Evolutionary conservation across 2,113 vertebrate species (phyloP).

Genomic region (Rhizomys pruinosus): DNA sequence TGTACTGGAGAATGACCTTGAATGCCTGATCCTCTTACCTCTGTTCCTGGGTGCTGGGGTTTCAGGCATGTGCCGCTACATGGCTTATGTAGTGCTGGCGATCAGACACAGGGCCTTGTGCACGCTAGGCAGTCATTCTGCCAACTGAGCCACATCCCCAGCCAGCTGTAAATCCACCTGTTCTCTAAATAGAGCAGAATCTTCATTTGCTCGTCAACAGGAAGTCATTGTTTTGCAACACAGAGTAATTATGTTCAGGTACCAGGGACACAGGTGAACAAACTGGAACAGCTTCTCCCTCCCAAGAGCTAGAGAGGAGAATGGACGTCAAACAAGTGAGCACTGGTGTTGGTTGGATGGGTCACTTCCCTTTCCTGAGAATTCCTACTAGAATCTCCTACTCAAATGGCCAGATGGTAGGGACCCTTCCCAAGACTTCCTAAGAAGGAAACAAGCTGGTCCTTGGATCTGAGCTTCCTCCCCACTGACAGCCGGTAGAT

Average conservation of each 20-base stretch:
- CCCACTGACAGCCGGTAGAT: background rate
- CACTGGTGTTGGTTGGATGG: background rate
- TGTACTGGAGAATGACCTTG: background rate
- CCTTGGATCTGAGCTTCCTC: background rate
- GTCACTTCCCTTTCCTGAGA: background rate
- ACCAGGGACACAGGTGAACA: background rate
- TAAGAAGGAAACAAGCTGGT: background rate
- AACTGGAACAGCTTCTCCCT: background rate
- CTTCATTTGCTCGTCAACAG: background rate
- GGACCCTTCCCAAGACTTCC: background rate
- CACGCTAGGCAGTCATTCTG: background rate
- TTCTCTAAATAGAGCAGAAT: background rate
- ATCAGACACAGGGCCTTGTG: background rate
- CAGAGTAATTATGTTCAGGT: background rate
- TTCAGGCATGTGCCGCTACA: background rate
- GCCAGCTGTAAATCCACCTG: background rate
- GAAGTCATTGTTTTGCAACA: background rate
- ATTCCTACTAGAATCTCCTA: background rate
- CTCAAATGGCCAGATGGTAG: background rate
- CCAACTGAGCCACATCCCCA: background rate
- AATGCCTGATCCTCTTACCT: background rate
- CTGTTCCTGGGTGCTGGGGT: background rate
- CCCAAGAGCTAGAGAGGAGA: background rate
- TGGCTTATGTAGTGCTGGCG: background rate
- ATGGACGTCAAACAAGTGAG: background rate